Conservation (phyloP, 2,888 invertebrate species). For the Phyllotreta striolata region DNA sequence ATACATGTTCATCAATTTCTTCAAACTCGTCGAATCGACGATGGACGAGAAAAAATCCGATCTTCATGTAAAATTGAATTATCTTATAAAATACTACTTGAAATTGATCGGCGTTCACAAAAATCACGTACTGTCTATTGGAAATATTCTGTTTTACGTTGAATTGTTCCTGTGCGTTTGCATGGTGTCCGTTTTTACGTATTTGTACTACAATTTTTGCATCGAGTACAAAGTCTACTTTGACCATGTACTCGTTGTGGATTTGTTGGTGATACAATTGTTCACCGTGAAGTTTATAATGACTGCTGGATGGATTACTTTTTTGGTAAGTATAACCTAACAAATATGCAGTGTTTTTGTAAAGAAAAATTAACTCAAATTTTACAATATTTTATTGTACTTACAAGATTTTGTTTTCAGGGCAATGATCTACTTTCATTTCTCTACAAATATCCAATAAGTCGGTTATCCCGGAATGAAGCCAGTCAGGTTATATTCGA, state of each 20-base stretch:
- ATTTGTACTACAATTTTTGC: conserved; percentile 19
- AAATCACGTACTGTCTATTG: conserved; percentile 19
- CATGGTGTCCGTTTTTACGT: conserved; percentile 2
- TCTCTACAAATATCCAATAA: too few species aligned
- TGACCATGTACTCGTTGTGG: background rate
- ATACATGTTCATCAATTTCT: conserved; percentile 5
- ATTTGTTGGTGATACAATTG: conserved; percentile 9
- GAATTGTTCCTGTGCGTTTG: conserved; percentile 7
- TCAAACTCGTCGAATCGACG: conserved; percentile 1
- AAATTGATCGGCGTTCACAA: conserved; percentile 17
- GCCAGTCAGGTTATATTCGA: too few species aligned
- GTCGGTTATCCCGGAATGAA: too few species aligned
- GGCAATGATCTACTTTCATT: too few species aligned
- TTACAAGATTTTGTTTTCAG: too few species aligned
- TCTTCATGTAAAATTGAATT: too few species aligned
- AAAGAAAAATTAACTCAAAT: too few species aligned
- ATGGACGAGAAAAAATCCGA: background rate
- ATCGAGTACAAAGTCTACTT: background rate
- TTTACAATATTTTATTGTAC: too few species aligned
- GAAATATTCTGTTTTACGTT: conserved; percentile 11
- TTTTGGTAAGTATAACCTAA: conserved; percentile 20
- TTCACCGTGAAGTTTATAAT: background rate
- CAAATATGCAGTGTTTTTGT: background rate
- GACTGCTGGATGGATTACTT: conserved; percentile 3
- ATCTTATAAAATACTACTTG: conserved; percentile 13